Conservation (phyloP, 2,113 vertebrate species). For the Turdus rufiventris region DNA sequence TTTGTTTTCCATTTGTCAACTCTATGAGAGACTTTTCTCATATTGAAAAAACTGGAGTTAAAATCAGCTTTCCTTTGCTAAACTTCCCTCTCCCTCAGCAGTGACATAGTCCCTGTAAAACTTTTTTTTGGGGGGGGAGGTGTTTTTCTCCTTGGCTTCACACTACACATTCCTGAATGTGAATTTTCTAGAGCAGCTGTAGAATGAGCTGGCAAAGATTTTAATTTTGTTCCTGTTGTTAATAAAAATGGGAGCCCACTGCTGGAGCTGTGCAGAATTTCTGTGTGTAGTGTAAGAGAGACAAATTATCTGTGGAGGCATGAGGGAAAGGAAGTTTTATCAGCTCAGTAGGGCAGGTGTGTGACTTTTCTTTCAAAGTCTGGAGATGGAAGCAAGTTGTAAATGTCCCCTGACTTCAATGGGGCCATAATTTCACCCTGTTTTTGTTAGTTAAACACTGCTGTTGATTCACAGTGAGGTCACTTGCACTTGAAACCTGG, state of each 20-base stretch:
- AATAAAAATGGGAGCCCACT: background rate
- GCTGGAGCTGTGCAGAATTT: background rate
- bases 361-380: background rate
- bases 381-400: background rate
- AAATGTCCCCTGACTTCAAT: background rate
- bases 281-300: background rate
- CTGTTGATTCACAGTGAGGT: background rate
- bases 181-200: background rate
- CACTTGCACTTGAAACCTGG: background rate
- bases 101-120: background rate
- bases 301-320: background rate
- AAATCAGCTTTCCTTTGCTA: background rate
- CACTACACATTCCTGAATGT: background rate
- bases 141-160: background rate
- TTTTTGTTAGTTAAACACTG: background rate
- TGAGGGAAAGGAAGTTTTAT: background rate
- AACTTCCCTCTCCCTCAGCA: background rate
- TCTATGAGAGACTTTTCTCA: background rate
- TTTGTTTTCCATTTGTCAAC: background rate
- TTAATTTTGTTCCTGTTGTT: background rate
- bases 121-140: accelerated
- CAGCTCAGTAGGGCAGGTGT: background rate
- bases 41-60: background rate
- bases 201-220: background rate
- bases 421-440: background rate